Percentiles rank a stretch among this genome's conserved stretches.
These are phyloP conservation scores for Cryptoblepharus egeriae DNA, from an alignment of 2,797 vertebrate genomes.

Conservation along the genomic window DNA sequence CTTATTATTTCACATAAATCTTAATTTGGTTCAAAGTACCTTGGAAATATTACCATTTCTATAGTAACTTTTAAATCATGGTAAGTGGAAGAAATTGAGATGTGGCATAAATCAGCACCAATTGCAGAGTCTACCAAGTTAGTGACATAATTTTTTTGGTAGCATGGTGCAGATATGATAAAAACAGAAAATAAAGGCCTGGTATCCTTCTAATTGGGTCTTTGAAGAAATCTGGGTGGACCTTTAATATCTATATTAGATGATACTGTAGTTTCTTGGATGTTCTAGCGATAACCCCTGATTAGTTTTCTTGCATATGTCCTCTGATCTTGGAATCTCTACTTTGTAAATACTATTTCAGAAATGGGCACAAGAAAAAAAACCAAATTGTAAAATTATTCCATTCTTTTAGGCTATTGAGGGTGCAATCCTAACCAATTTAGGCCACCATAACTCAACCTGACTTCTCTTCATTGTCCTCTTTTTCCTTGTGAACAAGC, in stretches of 20 bases:
- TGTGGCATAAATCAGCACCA: background rate
- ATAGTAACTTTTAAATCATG: background rate
- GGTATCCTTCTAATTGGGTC: background rate
- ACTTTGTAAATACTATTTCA: background rate
- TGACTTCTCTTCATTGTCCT: too few species aligned
- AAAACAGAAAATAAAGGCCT: conserved; percentile 2
- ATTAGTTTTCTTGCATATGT: background rate
- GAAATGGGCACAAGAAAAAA: background rate
- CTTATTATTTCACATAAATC: conserved; percentile 33
- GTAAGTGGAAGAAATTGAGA: background rate
- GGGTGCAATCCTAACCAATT: too few species aligned
- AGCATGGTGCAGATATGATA: conserved; percentile 3
- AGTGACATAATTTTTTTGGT: background rate
- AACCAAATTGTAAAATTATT: background rate
- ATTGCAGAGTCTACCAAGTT: background rate
- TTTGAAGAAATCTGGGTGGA: conserved; percentile 19
- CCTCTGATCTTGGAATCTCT: background rate
- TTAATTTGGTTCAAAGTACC: conserved; percentile 32
- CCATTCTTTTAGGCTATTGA: background rate
- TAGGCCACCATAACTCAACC: too few species aligned
- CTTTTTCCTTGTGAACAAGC: too few species aligned
- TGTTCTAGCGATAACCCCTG: too few species aligned
- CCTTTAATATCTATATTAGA: background rate
- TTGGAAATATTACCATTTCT: conserved; percentile 19
- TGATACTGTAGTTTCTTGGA: too few species aligned